Evolutionary conservation across 1,140 invertebrate genomes (phyloP).

Genomic region (Armadillidium nasatum): DNA sequence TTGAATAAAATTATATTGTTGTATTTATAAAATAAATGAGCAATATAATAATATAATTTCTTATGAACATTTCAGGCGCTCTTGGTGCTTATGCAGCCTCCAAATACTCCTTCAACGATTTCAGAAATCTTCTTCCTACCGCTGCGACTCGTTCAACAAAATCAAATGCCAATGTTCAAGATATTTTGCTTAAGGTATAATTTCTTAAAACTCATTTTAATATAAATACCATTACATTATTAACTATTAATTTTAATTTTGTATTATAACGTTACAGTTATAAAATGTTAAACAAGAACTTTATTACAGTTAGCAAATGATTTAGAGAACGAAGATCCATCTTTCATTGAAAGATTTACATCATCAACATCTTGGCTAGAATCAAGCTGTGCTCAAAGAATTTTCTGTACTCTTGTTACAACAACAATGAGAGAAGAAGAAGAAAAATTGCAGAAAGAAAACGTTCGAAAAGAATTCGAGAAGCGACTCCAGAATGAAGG

Average conservation of each 20-base stretch:
- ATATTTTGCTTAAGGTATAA: not conserved
- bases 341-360: not conserved
- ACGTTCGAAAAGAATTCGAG: not conserved
- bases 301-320: not conserved
- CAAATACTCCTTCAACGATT: not conserved
- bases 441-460: not conserved
- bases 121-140: not conserved
- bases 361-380: conserved; percentile 2
- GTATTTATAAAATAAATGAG: no score
- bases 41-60: no score
- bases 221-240: no score
- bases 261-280: not conserved
- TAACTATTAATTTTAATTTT: no score
- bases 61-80: not conserved
- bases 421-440: not conserved
- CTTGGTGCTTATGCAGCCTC: not conserved
- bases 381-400: conserved; percentile 2
- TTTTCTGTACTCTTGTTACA: not conserved
- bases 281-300: not conserved
- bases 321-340: not conserved
- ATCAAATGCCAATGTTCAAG: not conserved
- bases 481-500: not conserved
- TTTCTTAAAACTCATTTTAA: no score
- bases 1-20: no score
- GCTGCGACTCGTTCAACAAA: not conserved